Base-by-base conservation (phyloP, 2,113 vertebrate species). In the Xenopus laevis region DNA sequence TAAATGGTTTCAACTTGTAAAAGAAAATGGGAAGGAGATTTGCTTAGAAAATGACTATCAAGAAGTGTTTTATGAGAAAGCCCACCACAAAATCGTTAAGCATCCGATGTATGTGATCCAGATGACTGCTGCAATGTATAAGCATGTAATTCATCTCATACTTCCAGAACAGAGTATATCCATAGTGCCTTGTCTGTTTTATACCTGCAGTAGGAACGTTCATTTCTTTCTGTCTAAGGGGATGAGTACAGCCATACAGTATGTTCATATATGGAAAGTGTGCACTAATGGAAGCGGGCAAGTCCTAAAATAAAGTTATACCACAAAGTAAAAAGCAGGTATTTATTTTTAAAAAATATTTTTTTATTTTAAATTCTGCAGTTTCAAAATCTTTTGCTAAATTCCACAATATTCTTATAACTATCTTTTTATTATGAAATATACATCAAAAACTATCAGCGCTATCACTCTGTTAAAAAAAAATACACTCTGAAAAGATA, bases 161-260 rank as follows among this genome's bases (percentile, higher is more conserved):
- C 18, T 23, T 60, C 20, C 20, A 13, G 18, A 60, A 27, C 58
- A 27, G 23, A 27, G 23, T 27, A 60, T 21, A 10, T 21, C 20
- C 20, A 60, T 20, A 58, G 55, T 20, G 10, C 10, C 16, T 58
- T 20, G 13, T 58, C 17, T 18, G 20, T 60, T 21, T 60, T 13
- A 60, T 60, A 60, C 58, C 58, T 23, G 58, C 21, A 27, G 53
- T n/a, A 55, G 53, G 53, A 55, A 55, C 17, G 17, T n/a, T 55
- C 53, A n/a, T 55, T 55, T 55, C 53, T 55, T n/a, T 55, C 5
- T 55, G 53, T 55, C 53, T 55, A 55, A 55, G 15, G 16, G 53
- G 53, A 55, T n/a, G 53, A 55, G 17, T n/a, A 55, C 15, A 55
- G 4, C 3, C 53, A n/a, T n/a, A 55, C 53, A n/a, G 17, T 55